A percentile compares a stretch with the other conserved stretches of the same genome.
Evolutionary conservation across 2,888 invertebrate genomes (phyloP).

Genomic region (Carabus problematicus): DNA sequence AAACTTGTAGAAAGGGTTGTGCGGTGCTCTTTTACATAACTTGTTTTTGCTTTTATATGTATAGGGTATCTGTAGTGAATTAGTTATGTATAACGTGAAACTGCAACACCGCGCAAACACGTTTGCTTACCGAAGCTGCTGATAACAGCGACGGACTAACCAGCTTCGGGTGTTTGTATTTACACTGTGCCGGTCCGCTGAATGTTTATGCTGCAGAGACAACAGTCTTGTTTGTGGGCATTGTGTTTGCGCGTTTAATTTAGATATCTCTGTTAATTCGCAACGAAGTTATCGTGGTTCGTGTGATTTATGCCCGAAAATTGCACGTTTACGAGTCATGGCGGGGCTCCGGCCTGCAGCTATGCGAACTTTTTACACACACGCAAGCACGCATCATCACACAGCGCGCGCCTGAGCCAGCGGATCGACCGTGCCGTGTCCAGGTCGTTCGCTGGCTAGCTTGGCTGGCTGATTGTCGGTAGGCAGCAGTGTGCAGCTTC

Average conservation of each 20-base stretch:
- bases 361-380: neutral
- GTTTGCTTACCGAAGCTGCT: no score
- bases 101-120: neutral
- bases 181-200: no score
- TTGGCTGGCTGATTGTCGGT: neutral
- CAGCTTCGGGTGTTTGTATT: no score
- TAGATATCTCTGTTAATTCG: slow-evolving; percentile 30
- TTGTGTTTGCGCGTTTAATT: slow-evolving; percentile 14
- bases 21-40: slow-evolving; percentile 24
- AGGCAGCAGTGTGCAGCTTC: slow-evolving; percentile 30
- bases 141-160: no score
- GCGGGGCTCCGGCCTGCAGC: slow-evolving; percentile 19
- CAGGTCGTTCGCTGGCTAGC: slow-evolving; percentile 4
- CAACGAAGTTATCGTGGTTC: slow-evolving; percentile 27
- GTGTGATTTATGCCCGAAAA: slow-evolving; percentile 40
- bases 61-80: slow-evolving; percentile 25
- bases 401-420: slow-evolving; percentile 3
- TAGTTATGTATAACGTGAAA: slow-evolving; percentile 28
- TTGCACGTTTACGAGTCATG: slow-evolving; percentile 31
- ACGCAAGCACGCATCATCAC: slow-evolving; percentile 20
- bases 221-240: neutral
- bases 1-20: slow-evolving; percentile 1
- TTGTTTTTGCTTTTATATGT: slow-evolving; percentile 32
- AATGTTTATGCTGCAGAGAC: no score
- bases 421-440: slow-evolving; percentile 2